Base-by-base conservation (phyloP, 2,797 vertebrate species). In the Sandelia bainsii region DNA sequence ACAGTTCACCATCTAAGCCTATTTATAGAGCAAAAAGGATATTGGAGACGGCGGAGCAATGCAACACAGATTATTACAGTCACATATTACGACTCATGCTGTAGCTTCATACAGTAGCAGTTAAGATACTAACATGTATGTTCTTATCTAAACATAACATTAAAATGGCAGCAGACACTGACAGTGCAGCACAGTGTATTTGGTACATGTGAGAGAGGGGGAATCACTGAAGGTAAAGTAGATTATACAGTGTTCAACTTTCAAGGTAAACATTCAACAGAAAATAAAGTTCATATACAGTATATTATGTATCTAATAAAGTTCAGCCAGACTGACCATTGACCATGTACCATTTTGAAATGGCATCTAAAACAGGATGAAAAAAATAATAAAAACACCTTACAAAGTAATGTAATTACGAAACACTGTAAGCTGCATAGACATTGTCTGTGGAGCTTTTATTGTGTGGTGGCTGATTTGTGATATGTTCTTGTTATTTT, bases 21-120 rank as follows among this genome's bases (percentile, higher is more conserved):
- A 87, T 89, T 73, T 84, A 85, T 79, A 87, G 58, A 16, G 22
- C 16, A 22, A 67, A 57, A 51, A 14, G 2, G 45, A 68, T 10
- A 34, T 10, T 34, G 32, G 32, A 25, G 39, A 56, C 53, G 13
- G 10, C 12, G 37, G 45, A 72, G 34, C 42, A 61, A 63, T 17
- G 13, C 32, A 48, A 22, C 5, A 23, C 34, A 61, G 51, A 60
- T 69, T 39, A 23, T 58, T 59, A 57, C 29, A 34, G 40, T 69
- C 25, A 77, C 10, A 40, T 48, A 44, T 52, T 51, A 45, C 13
- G 3, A 37, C 37, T 66, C 7, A 45, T 56, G 65, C 29, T 52
- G 39, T 66, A 45, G 61, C 62, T 56, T 76, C 20, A 27, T 67
- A 61, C 29, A 66, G 60, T 50, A 63, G 64, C 23, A 58, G 53